These are phyloP conservation scores for Temnothorax longispinosus DNA, from an alignment of 1,140 invertebrate genomes.

Conservation along the genomic window DNA sequence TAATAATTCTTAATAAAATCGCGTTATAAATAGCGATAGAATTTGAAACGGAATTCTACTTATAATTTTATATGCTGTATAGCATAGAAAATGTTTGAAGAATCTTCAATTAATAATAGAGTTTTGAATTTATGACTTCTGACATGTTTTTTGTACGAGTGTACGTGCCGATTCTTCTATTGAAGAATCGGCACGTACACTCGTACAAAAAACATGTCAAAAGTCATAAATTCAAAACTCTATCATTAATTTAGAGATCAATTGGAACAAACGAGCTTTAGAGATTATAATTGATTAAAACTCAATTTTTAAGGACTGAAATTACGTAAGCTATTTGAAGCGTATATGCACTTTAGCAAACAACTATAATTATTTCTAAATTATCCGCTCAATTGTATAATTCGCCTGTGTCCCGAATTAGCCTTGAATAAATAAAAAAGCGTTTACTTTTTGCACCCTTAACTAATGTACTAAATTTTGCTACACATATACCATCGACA, in stretches of 20 bases:
- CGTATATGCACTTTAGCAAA: background rate
- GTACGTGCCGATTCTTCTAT: background rate
- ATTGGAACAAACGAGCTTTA: background rate
- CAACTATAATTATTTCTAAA: background rate
- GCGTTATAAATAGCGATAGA: background rate
- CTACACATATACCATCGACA: background rate
- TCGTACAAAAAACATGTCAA: too few species aligned
- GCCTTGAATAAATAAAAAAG: background rate
- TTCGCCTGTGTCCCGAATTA: background rate
- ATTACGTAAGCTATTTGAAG: background rate
- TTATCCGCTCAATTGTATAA: background rate
- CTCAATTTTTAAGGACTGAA: background rate
- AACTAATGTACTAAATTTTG: background rate
- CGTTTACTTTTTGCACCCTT: background rate
- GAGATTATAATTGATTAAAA: background rate
- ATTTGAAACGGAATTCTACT: background rate
- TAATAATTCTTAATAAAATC: background rate
- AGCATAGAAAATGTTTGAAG: constrained; percentile 1
- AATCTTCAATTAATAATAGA: background rate
- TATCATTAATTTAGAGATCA: background rate
- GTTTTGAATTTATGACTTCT: too few species aligned
- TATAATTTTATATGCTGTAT: background rate
- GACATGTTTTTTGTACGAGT: too few species aligned
- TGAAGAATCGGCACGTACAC: background rate
- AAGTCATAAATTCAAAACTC: background rate